Evolutionary conservation across 2,888 invertebrate genomes (phyloP), one percentile per base, ranked within the genome.

Genomic region (Euspilapteryx auroguttella): DNA sequence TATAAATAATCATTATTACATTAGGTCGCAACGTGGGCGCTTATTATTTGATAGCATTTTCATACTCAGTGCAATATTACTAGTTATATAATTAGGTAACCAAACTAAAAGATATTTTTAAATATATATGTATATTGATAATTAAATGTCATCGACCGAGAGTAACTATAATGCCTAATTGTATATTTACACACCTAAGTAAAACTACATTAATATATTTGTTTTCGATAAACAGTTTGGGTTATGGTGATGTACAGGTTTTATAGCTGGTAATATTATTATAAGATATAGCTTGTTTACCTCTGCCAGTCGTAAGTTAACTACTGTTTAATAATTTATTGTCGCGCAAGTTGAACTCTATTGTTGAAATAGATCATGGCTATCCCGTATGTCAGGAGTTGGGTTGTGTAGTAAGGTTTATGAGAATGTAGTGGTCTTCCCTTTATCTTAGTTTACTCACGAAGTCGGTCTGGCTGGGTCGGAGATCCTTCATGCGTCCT

Each of bases 31-130:
- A 5, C 17, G 73, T 71, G 77, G 73, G 75, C 75, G 66, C 76
- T 73, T 75, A 75, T 75, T 62, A 73, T 75, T 76, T 75, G 57
- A 69, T 73, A 68, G 68, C 65, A 66, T 71, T 73, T n/a, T 75
- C 76, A 76, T 77, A 77, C 76, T 76, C 77, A 77, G 77, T 77
- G 77, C 77, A 77, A 77, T 77, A 77, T 77, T 75, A 73, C 77
- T 77, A 77, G 77, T 77, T 77, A 76, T 75, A 71, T 75, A 75
- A 75, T 77, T 66, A 75, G 73, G 76, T 77, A 77, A 77, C 77
- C 77, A 77, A 77, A 76, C 77, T 77, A 75, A 76, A 75, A 55
- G 66, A 73, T 76, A 76, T 71, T 65, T 69, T 68, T 66, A 69
- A 59, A 50, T n/a, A n/a, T n/a, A n/a, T n/a, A 52, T 45, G 31